phyloP scores from a whole-genome alignment of 1,140 invertebrate genomes.

The Solen grandis region DNA sequence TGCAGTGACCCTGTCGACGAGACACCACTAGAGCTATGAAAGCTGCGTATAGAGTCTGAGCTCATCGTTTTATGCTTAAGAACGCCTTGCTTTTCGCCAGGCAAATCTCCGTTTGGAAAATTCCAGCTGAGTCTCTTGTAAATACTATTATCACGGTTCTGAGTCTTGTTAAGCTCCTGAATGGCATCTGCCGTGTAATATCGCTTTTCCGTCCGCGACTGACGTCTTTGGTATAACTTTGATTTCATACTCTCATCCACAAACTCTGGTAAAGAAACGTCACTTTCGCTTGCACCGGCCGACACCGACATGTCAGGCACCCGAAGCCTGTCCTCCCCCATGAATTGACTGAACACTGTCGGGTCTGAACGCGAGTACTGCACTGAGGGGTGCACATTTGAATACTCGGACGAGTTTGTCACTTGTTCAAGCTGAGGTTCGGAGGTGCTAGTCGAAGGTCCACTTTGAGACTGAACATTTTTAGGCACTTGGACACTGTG shows the following conservation, averaged over 20 bases:
- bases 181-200: slow-evolving; percentile 87
- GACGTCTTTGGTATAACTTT: slow-evolving; percentile 80
- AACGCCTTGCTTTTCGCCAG: slow-evolving; percentile 61
- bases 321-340: slow-evolving; percentile 53
- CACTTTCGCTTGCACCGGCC: slow-evolving; percentile 47
- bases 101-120: slow-evolving; percentile 81
- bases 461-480: neutral
- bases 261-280: slow-evolving; percentile 60
- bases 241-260: slow-evolving; percentile 71
- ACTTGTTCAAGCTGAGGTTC: neutral
- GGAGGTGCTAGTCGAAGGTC: neutral
- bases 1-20: slow-evolving; percentile 83
- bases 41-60: slow-evolving; percentile 80
- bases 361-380: slow-evolving; percentile 66
- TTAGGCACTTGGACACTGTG: slow-evolving; percentile 15
- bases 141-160: slow-evolving; percentile 83
- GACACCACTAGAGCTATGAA: slow-evolving; percentile 83
- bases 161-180: slow-evolving; percentile 84
- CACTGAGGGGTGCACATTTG: slow-evolving; percentile 47
- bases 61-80: slow-evolving; percentile 74
- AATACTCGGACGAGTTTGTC: neutral
- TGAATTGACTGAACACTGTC: slow-evolving; percentile 55
- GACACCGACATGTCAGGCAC: slow-evolving; percentile 57
- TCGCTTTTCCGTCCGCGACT: slow-evolving; percentile 82
- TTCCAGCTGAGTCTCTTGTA: slow-evolving; percentile 87